Evolutionary conservation across 2,113 vertebrate species (phyloP).

Genomic region (Archocentrus centrarchus): DNA sequence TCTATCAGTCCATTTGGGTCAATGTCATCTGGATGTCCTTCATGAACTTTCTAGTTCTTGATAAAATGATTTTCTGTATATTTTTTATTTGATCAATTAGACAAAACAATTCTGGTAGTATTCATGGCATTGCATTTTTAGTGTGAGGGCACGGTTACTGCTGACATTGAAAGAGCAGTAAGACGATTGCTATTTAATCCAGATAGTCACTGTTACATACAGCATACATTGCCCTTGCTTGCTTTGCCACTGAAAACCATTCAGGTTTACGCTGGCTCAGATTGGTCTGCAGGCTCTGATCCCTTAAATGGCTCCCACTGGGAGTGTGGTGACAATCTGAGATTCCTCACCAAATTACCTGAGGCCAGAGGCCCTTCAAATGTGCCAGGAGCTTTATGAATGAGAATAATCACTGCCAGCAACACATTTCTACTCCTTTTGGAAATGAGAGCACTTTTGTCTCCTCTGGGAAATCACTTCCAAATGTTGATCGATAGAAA

Average conservation of each 20-base stretch:
- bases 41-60: neutral
- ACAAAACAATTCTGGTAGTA: too few relatives aligned
- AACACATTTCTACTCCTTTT: conserved; percentile 68
- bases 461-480: conserved; percentile 65
- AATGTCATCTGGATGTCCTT: neutral
- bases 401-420: conserved; percentile 64
- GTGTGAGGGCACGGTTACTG: too few relatives aligned
- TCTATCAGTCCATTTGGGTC: neutral
- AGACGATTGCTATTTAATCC: too few relatives aligned
- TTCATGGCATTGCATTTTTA: too few relatives aligned
- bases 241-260: conserved; percentile 43
- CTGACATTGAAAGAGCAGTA: too few relatives aligned
- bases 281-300: conserved; percentile 15
- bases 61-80: too few relatives aligned
- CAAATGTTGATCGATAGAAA: conserved; percentile 71
- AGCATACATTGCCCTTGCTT: conserved; percentile 17
- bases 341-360: conserved; percentile 39
- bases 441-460: conserved; percentile 41
- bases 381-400: conserved; percentile 45
- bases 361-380: conserved; percentile 41
- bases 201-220: neutral
- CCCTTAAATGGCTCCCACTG: conserved; percentile 40
- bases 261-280: conserved; percentile 3
- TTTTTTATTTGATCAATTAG: too few relatives aligned
- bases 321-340: conserved; percentile 13